Evolutionary conservation across 1,140 invertebrate species (phyloP).

Genomic region (Bathynomus jamesi): DNA sequence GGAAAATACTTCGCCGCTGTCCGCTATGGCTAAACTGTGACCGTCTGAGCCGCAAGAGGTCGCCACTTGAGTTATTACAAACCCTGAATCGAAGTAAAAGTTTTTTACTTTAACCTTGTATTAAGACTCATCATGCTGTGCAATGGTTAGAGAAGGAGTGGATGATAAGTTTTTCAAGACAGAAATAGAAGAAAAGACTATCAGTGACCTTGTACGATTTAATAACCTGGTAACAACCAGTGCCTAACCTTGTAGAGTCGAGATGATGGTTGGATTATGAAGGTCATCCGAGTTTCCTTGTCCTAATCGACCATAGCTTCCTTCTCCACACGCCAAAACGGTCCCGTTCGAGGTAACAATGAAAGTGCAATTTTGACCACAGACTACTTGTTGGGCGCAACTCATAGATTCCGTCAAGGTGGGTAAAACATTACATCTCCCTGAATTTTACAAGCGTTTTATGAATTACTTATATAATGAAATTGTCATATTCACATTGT

Average conservation of each 20-base stretch:
- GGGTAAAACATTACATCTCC: slow-evolving; percentile 41
- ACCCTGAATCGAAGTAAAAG: slow-evolving; percentile 46
- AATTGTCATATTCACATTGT: too few relatives aligned
- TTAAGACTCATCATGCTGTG: too few relatives aligned
- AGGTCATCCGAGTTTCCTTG: slow-evolving; percentile 56
- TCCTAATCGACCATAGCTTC: slow-evolving; percentile 52
- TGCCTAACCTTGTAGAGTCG: slow-evolving; percentile 52
- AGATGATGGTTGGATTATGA: slow-evolving; percentile 54
- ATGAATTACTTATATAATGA: too few relatives aligned
- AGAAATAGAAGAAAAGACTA: too few relatives aligned
- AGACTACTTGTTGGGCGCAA: slow-evolving; percentile 53
- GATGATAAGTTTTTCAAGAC: too few relatives aligned
- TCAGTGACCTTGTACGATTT: too few relatives aligned
- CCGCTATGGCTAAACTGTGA: slow-evolving; percentile 54
- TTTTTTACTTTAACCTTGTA: slow-evolving; percentile 3
- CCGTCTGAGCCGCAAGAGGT: slow-evolving; percentile 57
- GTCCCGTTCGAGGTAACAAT: slow-evolving; percentile 52
- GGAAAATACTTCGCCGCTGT: slow-evolving; percentile 54
- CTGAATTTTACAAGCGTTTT: too few relatives aligned
- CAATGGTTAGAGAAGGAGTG: too few relatives aligned
- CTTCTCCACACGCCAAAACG: slow-evolving; percentile 53
- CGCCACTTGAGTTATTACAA: slow-evolving; percentile 55
- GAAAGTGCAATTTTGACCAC: slow-evolving; percentile 58
- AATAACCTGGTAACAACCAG: background rate
- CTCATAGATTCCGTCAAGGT: slow-evolving; percentile 47